Base-by-base conservation (phyloP, 37 sponge, comb jelly and placozoan species). In the Agelas oroides region DNA sequence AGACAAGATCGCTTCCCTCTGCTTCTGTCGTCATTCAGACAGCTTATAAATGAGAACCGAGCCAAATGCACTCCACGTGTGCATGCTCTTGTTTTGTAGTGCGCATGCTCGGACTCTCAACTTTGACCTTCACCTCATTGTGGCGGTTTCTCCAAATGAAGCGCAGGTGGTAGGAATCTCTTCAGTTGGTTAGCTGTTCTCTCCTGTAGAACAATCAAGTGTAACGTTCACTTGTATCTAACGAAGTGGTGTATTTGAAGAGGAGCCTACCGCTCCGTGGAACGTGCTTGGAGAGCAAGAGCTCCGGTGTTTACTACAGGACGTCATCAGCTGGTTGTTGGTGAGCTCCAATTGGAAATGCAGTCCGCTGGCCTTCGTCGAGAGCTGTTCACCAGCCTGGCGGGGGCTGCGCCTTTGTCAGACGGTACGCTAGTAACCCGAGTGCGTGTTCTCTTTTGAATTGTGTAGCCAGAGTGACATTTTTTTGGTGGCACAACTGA, bases 331-430 rank as follows among this genome's bases (percentile, higher is more conserved):
- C 46, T 46, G 3, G 46, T 46, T 46, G 46, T 46, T 46, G 46
- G 8, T 46, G 46, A 46, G 46, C 46, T 12, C 46, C 46, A 46
- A 46, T 46, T 46, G 46, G 46, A 46, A 73, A 84, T 84, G 84
- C 76, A 84, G 35, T 36, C 66, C 32, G 27, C 84, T 23, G 54
- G 23, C 21, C 33, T 68, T n/a, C 30, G 52, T 31, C 38, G 81
- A 25, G 70, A 75, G 8, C 57, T 70, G 68, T 81, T 81, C 61
- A 73, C 91, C 28, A 82, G 84, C 64, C 75, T 90, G 39, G 86
- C 65, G 56, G 91, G 86, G 33, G 75, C 75, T 34, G 81, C 59
- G 3, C 86, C 86, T 0, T 52, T 90, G n/a, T 37, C 70, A 16
- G 91, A 90, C 59, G 62, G 91, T 90, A 80, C 70, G 91, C 19